Conservation (phyloP, 1,140 invertebrate genomes). For the Euwallacea similis region DNA sequence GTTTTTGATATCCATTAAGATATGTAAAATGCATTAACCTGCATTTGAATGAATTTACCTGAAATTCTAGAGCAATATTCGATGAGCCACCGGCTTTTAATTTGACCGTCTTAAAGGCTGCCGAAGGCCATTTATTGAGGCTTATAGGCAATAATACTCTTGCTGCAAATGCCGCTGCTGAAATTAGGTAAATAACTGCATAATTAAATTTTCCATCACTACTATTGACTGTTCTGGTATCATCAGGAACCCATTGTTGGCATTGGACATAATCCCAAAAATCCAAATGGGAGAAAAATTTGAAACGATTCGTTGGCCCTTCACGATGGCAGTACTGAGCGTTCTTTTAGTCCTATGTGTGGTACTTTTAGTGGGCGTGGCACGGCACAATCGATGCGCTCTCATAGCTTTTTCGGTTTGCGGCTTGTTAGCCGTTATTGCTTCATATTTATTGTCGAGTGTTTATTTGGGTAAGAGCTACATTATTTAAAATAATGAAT, state of each 20-base stretch:
- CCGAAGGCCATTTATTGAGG: slow-evolving; percentile 66
- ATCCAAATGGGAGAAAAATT: slow-evolving; percentile 64
- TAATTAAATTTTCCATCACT: neutral
- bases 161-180: slow-evolving; percentile 70
- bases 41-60: neutral
- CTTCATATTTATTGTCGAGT: slow-evolving; percentile 85
- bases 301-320: slow-evolving; percentile 72
- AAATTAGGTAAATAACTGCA: slow-evolving; percentile 61
- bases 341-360: slow-evolving; percentile 78
- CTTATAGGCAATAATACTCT: slow-evolving; percentile 70
- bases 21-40: neutral
- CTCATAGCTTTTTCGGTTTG: slow-evolving; percentile 84
- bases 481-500: slow-evolving; percentile 5
- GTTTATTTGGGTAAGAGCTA: slow-evolving; percentile 73
- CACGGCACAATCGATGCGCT: slow-evolving; percentile 78
- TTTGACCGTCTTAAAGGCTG: slow-evolving; percentile 67
- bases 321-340: slow-evolving; percentile 76
- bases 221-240: neutral
- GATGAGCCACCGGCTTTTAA: slow-evolving; percentile 65
- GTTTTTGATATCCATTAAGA: neutral
- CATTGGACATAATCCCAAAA: slow-evolving; percentile 66
- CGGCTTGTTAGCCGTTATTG: slow-evolving; percentile 85
- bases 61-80: slow-evolving; percentile 23
- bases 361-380: slow-evolving; percentile 79
- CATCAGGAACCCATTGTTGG: slow-evolving; percentile 59